phyloP scores from a whole-genome alignment of 2,888 invertebrate species.

The Cancer borealis region DNA sequence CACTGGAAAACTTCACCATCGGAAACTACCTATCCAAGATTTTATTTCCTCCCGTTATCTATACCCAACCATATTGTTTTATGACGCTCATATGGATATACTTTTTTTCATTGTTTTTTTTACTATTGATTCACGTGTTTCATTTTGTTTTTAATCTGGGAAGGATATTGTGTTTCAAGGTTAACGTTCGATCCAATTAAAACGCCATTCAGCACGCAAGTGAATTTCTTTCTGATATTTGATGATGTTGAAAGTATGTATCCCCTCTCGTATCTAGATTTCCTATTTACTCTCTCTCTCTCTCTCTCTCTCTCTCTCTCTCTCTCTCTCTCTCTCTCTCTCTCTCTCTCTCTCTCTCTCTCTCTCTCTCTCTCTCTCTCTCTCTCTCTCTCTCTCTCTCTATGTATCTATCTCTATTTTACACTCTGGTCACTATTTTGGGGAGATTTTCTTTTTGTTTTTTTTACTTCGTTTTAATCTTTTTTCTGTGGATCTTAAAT shows the following conservation, averaged over 20 bases:
- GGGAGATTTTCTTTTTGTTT: too few species aligned
- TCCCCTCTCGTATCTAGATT: not conserved
- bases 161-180: not conserved
- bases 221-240: not conserved
- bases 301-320: too few species aligned
- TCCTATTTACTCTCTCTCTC: too few species aligned
- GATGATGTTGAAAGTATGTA: not conserved
- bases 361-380: too few species aligned
- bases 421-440: too few species aligned
- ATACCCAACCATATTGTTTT: not conserved
- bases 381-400: too few species aligned
- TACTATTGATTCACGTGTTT: not conserved
- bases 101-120: not conserved
- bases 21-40: not conserved
- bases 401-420: too few species aligned
- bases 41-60: not conserved
- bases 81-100: not conserved
- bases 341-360: too few species aligned
- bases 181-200: not conserved
- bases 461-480: too few species aligned
- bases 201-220: not conserved
- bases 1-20: not conserved
- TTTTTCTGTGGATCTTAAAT: too few species aligned
- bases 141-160: not conserved
- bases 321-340: too few species aligned